A percentile compares a stretch with the other conserved stretches of the same genome.
Evolutionary conservation across 2,113 vertebrate species (phyloP).

Genomic region (Crotalus tigris): DNA sequence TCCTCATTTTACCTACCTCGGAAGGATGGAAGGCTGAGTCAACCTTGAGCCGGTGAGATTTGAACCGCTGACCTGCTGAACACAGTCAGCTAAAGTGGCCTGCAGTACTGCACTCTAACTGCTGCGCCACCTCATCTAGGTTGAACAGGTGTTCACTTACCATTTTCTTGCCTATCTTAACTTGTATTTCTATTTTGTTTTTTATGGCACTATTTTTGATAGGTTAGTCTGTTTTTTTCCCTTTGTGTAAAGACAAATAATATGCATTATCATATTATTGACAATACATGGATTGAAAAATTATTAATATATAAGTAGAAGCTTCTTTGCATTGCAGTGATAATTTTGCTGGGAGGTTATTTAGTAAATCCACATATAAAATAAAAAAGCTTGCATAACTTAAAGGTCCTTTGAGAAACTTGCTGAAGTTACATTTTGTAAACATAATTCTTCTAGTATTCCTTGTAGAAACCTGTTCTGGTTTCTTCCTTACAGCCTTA

Average conservation of each 20-base stretch:
- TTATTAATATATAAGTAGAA: background rate
- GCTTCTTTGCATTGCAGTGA: background rate
- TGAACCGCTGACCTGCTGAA: too few species aligned
- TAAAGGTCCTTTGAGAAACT: slow-evolving; percentile 10
- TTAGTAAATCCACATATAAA: background rate
- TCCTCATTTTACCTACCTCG: too few species aligned
- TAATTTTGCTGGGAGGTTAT: background rate
- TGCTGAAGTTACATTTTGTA: background rate
- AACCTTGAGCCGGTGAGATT: too few species aligned
- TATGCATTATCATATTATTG: background rate
- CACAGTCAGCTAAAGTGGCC: too few species aligned
- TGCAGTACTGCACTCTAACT: too few species aligned
- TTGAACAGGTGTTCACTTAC: too few species aligned
- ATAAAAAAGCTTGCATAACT: background rate
- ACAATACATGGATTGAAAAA: background rate
- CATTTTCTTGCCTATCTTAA: too few species aligned
- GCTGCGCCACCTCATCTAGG: too few species aligned
- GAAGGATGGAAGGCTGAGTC: too few species aligned
- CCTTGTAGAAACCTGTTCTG: background rate
- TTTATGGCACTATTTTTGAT: too few species aligned
- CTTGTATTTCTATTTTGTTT: too few species aligned
- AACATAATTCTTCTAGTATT: background rate
- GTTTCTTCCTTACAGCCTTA: slow-evolving; percentile 31
- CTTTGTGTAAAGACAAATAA: background rate
- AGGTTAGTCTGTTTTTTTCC: too few species aligned